Evolutionary conservation across 2,113 vertebrate genomes (phyloP), one percentile per base, ranked within the genome.

Genomic region (Miniopterus natalensis): DNA sequence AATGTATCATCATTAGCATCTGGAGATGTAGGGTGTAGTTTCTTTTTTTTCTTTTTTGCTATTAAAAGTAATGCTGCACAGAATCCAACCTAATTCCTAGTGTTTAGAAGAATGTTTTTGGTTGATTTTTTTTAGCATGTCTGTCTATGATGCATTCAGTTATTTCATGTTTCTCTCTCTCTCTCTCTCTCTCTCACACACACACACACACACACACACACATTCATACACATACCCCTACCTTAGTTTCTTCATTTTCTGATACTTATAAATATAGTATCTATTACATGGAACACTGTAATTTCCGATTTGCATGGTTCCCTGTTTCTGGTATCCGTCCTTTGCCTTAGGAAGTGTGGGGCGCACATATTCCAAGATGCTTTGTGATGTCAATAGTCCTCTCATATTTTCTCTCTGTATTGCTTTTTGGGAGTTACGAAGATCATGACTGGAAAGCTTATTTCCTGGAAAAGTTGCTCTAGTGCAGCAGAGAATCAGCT

Each of bases 161-260:
- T 84, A 84, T 94, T 92, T 94, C 15, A 94, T 7, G 51, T 59
- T 36, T 36, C 36, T 36, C 36, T 36, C 36, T 36, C 36, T 36
- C 36, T 36, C 36, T 36, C 23, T n/a, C n/a, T n/a, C n/a, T n/a
- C n/a, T n/a, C n/a, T n/a, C 51, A 55, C 17, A 27, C 7, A 74
- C 9, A 61, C 17, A 31, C 17, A 36, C 45, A 65, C 25, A 36
- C 3, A 65, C 65, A 53, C 17, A 23, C 6, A 79, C 40, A 90
- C 8, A 65, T 27, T 29, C 45, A 45, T 42, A 49, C 10, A n/a
- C 40, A 78, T 2, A 59, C n/a, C 6, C 36, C 18, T 57, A 42
- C n/a, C 27, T 84, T 89, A 86, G 36, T 83, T 90, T 74, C n/a
- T 77, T 65, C 45, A 77, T 84, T 80, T 74, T 75, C 11, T 85